A percentile compares a stretch with the other conserved stretches of the same genome.
These are phyloP conservation scores for Drosophila rubida DNA, from an alignment of 2,888 invertebrate genomes.

Conservation along the genomic window DNA sequence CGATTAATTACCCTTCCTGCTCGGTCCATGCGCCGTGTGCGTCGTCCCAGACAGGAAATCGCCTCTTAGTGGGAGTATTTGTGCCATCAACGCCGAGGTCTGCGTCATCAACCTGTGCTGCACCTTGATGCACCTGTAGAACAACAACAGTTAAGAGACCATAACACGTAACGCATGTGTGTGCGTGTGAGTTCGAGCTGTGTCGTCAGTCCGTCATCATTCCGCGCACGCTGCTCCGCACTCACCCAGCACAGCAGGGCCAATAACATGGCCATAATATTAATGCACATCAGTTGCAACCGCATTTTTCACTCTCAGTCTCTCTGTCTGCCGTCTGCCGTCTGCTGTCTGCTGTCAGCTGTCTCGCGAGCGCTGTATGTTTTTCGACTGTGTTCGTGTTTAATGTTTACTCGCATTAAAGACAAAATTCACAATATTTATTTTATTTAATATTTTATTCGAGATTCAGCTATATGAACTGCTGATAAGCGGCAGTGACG, in stretches of 20 bases:
- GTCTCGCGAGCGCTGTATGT: constrained; percentile 7
- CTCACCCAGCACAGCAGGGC: constrained; percentile 41
- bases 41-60: constrained; percentile 75
- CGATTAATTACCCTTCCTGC: constrained; percentile 24
- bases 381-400: constrained; percentile 34
- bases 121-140: constrained; percentile 44
- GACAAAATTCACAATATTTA: constrained; percentile 31
- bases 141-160: constrained; percentile 9
- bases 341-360: background rate
- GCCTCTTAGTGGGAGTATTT: constrained; percentile 30
- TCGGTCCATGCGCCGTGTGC: constrained; percentile 61
- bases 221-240: background rate
- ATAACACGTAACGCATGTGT: background rate
- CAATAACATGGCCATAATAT: constrained; percentile 40
- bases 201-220: background rate
- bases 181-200: background rate
- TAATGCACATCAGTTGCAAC: constrained; percentile 39
- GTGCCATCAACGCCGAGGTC: constrained; percentile 37
- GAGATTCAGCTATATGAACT: constrained; percentile 40
- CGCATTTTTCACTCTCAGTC: constrained; percentile 40
- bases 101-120: constrained; percentile 39
- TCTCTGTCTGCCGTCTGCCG: constrained; percentile 2
- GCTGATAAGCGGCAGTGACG: constrained; percentile 45
- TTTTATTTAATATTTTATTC: constrained; percentile 43
- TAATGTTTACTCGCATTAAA: constrained; percentile 31